Percentiles rank a stretch among this genome's conserved stretches.
phyloP scores from a whole-genome alignment of 2,797 vertebrate species.

The Xerus rutilus region DNA sequence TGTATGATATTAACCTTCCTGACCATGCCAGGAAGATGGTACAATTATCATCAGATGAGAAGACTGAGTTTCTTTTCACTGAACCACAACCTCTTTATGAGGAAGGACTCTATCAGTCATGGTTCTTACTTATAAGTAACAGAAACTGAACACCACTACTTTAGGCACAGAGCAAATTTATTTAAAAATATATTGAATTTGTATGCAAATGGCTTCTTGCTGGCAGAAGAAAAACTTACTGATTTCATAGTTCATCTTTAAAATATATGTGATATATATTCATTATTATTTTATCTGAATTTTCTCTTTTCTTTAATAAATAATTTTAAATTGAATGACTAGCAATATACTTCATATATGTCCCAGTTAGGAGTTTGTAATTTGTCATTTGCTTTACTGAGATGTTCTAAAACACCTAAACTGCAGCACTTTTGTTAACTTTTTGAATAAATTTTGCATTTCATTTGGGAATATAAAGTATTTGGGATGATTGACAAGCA shows the following conservation, averaged over 20 bases:
- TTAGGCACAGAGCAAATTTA: neutral
- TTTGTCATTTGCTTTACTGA: neutral
- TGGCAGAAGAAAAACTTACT: neutral
- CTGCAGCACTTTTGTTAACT: neutral
- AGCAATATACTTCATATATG: neutral
- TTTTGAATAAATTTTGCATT: neutral
- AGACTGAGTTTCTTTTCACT: neutral
- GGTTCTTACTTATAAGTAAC: neutral
- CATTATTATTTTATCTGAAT: neutral
- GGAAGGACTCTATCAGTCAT: neutral
- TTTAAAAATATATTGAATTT: neutral
- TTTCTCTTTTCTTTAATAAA: constrained; percentile 33
- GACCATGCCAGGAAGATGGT: neutral
- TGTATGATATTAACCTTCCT: neutral
- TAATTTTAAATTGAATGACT: neutral
- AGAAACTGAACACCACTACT: neutral
- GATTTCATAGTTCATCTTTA: neutral
- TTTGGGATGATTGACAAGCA: neutral
- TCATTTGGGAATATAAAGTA: neutral
- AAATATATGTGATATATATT: neutral
- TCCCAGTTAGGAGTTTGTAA: neutral
- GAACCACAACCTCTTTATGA: neutral
- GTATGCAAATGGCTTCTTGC: neutral
- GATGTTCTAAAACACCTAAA: neutral
- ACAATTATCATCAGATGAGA: neutral